Evolutionary conservation across 1,140 invertebrate genomes (phyloP).

Genomic region (Lerema accius): DNA sequence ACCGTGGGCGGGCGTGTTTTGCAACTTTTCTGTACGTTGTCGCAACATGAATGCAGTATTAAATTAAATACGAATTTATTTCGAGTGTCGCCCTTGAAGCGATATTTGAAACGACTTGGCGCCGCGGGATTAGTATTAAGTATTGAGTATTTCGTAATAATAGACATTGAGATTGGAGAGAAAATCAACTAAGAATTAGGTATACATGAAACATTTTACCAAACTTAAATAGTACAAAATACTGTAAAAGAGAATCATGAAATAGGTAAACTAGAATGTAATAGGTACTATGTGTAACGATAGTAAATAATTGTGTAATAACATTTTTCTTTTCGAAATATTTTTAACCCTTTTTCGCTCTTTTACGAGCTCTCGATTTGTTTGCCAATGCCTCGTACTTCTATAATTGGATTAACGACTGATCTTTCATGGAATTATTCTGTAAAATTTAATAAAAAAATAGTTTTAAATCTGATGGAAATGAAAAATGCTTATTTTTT

Average conservation of each 20-base stretch:
- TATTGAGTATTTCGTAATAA: too few species aligned
- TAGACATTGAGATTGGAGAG: too few species aligned
- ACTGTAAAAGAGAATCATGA: too few species aligned
- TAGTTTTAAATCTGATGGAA: not conserved
- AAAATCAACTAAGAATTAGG: too few species aligned
- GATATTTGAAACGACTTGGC: slow-evolving; percentile 25
- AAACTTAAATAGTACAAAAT: too few species aligned
- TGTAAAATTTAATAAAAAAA: not conserved
- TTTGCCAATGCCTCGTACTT: not conserved
- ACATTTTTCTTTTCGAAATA: too few species aligned
- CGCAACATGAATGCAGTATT: slow-evolving; percentile 47
- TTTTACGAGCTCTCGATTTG: not conserved
- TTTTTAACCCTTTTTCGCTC: not conserved
- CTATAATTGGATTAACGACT: slow-evolving; percentile 4
- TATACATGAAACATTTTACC: too few species aligned
- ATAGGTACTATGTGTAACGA: too few species aligned
- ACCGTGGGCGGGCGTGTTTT: slow-evolving; percentile 57
- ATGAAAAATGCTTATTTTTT: not conserved
- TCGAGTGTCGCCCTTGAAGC: slow-evolving; percentile 45
- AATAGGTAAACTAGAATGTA: too few species aligned
- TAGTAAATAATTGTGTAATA: too few species aligned
- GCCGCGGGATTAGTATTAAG: slow-evolving; percentile 5
- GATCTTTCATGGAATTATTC: not conserved
- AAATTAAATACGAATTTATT: slow-evolving; percentile 48
- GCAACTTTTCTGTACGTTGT: slow-evolving; percentile 53